Evolutionary conservation across 2,888 invertebrate species (phyloP).

Genomic region (Rotaria magnacalcarata): DNA sequence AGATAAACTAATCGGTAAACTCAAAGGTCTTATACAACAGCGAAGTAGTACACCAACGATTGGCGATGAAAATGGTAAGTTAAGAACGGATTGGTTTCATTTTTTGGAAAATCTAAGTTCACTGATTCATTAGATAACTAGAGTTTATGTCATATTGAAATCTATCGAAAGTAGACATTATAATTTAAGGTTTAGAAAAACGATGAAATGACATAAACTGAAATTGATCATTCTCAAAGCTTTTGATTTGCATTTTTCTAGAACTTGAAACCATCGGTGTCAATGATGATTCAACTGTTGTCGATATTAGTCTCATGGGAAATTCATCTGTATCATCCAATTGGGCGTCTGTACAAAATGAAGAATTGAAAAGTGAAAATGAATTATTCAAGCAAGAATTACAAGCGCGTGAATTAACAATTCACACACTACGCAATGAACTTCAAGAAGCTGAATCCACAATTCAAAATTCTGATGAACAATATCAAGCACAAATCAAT

Average conservation of each 20-base stretch:
- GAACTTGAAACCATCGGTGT: background rate
- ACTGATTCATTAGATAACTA: too few species aligned
- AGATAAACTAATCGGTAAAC: conserved; percentile 69
- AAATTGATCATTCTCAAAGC: too few species aligned
- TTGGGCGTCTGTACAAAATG: conserved; percentile 50
- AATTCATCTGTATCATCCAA: background rate
- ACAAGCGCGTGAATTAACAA: conserved; percentile 60
- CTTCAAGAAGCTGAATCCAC: conserved; percentile 61
- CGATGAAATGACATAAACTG: too few species aligned
- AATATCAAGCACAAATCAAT: conserved; percentile 58
- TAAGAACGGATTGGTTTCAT: background rate
- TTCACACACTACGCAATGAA: conserved; percentile 62
- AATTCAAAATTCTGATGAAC: conserved; percentile 60
- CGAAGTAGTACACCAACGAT: background rate
- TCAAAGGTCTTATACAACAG: conserved; percentile 54
- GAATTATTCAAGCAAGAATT: conserved; percentile 65
- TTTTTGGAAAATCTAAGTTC: too few species aligned
- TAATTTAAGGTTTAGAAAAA: too few species aligned
- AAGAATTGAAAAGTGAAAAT: conserved; percentile 65
- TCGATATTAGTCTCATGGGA: background rate
- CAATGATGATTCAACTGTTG: background rate
- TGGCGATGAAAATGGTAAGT: background rate
- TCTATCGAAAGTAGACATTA: too few species aligned
- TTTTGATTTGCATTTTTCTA: background rate
- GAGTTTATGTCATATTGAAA: too few species aligned